Base-by-base conservation (phyloP, 2,797 vertebrate species). In the Ciconia nigra region DNA sequence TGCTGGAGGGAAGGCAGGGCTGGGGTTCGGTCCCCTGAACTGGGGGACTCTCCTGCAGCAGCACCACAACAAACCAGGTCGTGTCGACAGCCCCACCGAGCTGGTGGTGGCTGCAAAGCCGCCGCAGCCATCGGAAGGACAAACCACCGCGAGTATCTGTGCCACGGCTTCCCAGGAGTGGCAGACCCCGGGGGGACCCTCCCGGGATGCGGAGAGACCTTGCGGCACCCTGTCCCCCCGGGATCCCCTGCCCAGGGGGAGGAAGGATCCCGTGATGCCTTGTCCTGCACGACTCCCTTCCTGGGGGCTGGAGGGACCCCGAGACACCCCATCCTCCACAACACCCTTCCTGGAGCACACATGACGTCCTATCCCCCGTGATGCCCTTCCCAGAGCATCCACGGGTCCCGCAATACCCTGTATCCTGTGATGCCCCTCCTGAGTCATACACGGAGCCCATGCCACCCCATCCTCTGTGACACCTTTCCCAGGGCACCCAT, bases 201-300 rank as follows among this genome's bases (percentile, higher is more conserved):
- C 44, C 41, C 0, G 1, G 66, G 41, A 26, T 6, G 39, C 7
- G 0, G 41, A 35, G 13, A 29, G 13, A 11, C 8, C 41, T 25
- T 3, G 0, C 2, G 1, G 41, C 63, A 20, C 4, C 14, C 49
- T 28, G 47, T 13, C 10, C 42, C 42, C 55, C 71, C 1, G 7
- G 46, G 18, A 20, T 4, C 18, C 71, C 42, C 18, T 6, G 7
- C 14, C 39, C 26, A 1, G 5, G 14, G 5, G 16, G 5, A 76
- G 33, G 47, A 59, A 15, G 41, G 47, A 24, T 26, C 51, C 63
- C 2, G 10, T 0, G 35, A 46, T 21, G 52, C 35, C 29, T 15
- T 4, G 11, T 17, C 35, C 41, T 1, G 1, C 55, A 28, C 0
- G 0, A n/a, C 4, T 6, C 77, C 37, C 18, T 41, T 7, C 13